Evolutionary conservation across 2,113 vertebrate genomes (phyloP).

Genomic region (Nematolebias whitei): DNA sequence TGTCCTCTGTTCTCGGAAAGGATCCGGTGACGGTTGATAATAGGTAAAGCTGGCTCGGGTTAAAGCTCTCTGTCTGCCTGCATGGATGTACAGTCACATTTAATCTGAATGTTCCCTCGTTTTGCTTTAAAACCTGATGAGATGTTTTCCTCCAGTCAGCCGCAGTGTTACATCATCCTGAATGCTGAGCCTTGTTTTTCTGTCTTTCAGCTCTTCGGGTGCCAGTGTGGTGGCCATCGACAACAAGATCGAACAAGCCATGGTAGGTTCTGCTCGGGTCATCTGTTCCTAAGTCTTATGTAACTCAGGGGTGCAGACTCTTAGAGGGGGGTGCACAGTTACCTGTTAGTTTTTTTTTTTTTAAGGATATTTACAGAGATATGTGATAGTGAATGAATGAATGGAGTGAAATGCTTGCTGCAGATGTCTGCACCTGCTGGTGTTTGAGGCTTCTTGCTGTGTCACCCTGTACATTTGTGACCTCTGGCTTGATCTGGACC

Average conservation of each 20-base stretch:
- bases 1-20: conserved; percentile 90
- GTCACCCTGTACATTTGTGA: conserved; percentile 38
- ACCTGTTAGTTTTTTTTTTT: too few relatives aligned
- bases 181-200: conserved; percentile 1
- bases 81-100: neutral
- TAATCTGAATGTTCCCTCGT: too few relatives aligned
- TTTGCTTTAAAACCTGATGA: too few relatives aligned
- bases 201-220: conserved; percentile 87
- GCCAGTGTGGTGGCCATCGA: conserved; percentile 97
- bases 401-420: too few relatives aligned
- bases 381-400: too few relatives aligned
- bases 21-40: conserved; percentile 88
- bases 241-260: conserved; percentile 98
- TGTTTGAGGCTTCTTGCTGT: conserved; percentile 16
- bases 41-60: conserved; percentile 78
- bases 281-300: conserved; percentile 39
- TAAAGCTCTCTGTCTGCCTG: too few relatives aligned
- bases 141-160: neutral
- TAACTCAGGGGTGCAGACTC: conserved; percentile 24
- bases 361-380: neutral
- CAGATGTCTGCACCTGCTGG: conserved; percentile 34
- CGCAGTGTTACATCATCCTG: conserved; percentile 14
- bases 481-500: conserved; percentile 41
- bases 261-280: conserved; percentile 80
- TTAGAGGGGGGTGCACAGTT: too few relatives aligned